phyloP scores from a whole-genome alignment of 2,797 vertebrate species.

The Phrynocephalus forsythii region DNA sequence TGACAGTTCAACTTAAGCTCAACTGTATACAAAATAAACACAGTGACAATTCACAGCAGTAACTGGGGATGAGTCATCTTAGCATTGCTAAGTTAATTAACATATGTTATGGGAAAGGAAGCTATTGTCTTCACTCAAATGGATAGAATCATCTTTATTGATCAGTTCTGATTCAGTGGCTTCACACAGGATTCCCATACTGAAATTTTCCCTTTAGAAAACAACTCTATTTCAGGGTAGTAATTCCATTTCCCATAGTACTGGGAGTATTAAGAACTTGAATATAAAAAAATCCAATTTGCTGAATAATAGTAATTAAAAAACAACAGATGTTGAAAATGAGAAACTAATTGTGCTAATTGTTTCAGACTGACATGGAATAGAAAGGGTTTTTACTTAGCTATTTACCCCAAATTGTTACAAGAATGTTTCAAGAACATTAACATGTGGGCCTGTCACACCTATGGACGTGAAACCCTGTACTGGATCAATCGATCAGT shows the following conservation, averaged over 20 bases:
- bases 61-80: background rate
- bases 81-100: background rate
- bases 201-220: background rate
- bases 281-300: background rate
- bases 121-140: background rate
- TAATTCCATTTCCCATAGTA: background rate
- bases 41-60: background rate
- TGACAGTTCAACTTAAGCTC: background rate
- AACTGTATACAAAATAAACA: background rate
- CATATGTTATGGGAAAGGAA: background rate
- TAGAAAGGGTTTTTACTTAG: background rate
- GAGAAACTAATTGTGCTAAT: background rate
- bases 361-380: background rate
- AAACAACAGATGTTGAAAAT: background rate
- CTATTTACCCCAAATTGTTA: background rate
- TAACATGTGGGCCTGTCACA: background rate
- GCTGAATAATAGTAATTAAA: background rate
- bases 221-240: background rate
- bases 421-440: background rate
- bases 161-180: background rate
- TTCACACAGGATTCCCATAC: background rate
- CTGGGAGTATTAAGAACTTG: background rate
- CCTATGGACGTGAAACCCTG: background rate
- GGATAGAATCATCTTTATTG: background rate
- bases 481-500: background rate